Evolutionary conservation across 2,113 vertebrate genomes (phyloP).

Genomic region (Irena cyanogastra): DNA sequence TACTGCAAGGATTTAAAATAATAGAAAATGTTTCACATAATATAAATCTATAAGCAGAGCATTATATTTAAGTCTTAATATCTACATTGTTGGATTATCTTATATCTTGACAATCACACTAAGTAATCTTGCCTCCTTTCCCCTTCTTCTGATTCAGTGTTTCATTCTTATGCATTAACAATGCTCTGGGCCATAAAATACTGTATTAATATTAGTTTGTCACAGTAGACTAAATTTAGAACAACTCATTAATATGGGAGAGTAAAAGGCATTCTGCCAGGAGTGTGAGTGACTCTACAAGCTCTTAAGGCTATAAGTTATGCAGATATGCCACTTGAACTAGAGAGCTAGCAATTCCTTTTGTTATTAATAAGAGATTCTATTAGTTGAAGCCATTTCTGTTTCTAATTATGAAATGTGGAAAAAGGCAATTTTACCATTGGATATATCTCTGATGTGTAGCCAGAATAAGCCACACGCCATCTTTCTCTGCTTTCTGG

Average conservation of each 20-base stretch:
- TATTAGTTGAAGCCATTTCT: constrained; percentile 72
- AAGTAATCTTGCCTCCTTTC: constrained; percentile 72
- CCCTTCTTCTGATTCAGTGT: constrained; percentile 72
- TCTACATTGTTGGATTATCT: constrained; percentile 83
- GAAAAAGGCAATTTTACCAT: constrained; percentile 71
- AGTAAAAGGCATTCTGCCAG: constrained; percentile 80
- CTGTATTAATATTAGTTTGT: constrained; percentile 88
- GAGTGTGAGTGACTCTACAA: constrained; percentile 72
- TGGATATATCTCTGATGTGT: constrained; percentile 54
- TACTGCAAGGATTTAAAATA: constrained; percentile 80
- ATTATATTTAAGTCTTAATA: constrained; percentile 86
- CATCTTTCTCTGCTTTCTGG: constrained; percentile 43
- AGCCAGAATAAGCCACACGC: constrained; percentile 53
- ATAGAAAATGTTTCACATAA: constrained; percentile 87
- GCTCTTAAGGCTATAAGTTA: constrained; percentile 82
- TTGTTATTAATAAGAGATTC: constrained; percentile 81
- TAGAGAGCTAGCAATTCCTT: constrained; percentile 73
- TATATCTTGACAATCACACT: constrained; percentile 81
- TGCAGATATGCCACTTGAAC: constrained; percentile 82
- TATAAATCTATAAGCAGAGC: constrained; percentile 82
- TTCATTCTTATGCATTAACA: constrained; percentile 81
- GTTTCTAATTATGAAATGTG: constrained; percentile 81
- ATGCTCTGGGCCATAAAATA: constrained; percentile 82
- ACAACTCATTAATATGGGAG: constrained; percentile 84
- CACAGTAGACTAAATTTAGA: constrained; percentile 85